Conservation (phyloP, 2,797 vertebrate species). For the Falco berigora region DNA sequence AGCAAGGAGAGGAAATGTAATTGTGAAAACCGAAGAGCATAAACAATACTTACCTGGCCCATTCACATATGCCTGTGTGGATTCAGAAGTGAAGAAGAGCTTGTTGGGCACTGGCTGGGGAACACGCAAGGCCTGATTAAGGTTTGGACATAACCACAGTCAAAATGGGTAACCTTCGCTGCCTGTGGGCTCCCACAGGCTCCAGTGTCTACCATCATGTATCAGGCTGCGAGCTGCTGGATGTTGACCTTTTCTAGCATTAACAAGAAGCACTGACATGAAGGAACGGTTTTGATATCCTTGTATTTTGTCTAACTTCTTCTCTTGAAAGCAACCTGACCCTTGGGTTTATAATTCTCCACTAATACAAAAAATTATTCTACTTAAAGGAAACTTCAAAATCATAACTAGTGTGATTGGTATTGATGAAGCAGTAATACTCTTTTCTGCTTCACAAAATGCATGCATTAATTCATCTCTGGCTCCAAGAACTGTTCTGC, state of each 20-base stretch:
- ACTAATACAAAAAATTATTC: not conserved
- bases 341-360: not conserved
- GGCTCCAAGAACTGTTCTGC: not conserved
- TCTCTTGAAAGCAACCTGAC: not conserved
- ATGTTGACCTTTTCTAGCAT: not conserved
- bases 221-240: not conserved
- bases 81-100: not conserved
- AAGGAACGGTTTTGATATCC: not conserved
- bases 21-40: not conserved
- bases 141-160: not conserved
- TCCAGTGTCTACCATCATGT: not conserved
- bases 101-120: not conserved
- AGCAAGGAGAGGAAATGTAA: not conserved
- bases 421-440: conserved; percentile 29
- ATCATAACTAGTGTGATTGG: not conserved
- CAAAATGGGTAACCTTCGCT: not conserved
- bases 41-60: not conserved
- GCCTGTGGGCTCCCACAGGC: not conserved
- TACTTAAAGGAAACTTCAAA: conserved; percentile 2
- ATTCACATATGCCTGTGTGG: not conserved
- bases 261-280: not conserved
- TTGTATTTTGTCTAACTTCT: not conserved
- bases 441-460: conserved; percentile 39
- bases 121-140: not conserved
- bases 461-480: not conserved